Percentiles rank a stretch among this genome's conserved stretches.
phyloP scores from a whole-genome alignment of 2,888 invertebrate genomes.

The Dendrolimus pini region DNA sequence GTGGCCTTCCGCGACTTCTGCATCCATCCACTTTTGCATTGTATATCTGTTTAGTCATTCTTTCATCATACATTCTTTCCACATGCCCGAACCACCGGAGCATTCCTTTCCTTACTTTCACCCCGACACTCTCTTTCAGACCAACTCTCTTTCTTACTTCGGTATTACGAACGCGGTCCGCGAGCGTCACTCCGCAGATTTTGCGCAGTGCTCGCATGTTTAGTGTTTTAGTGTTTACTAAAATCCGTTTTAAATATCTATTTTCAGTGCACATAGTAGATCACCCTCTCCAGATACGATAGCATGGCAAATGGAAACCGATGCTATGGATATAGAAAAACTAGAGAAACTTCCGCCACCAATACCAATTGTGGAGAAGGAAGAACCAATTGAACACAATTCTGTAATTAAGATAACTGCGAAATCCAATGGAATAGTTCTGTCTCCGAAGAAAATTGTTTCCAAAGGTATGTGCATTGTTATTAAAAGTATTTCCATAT shows the following conservation, averaged over 20 bases:
- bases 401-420: slow-evolving; percentile 36
- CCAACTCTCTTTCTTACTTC: too few relatives aligned
- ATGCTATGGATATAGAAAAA: slow-evolving; percentile 35
- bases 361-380: slow-evolving; percentile 4
- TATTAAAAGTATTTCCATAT: background rate
- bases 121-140: too few relatives aligned
- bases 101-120: too few relatives aligned
- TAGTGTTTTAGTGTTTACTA: too few relatives aligned
- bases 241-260: background rate
- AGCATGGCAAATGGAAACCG: slow-evolving; percentile 61
- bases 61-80: too few relatives aligned
- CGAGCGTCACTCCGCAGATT: too few relatives aligned
- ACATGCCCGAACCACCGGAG: too few relatives aligned
- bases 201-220: too few relatives aligned
- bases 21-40: too few relatives aligned
- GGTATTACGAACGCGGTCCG: too few relatives aligned
- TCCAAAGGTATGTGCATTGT: slow-evolving; percentile 39
- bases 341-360: slow-evolving; percentile 25
- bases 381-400: slow-evolving; percentile 9
- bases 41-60: too few relatives aligned
- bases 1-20: too few relatives aligned
- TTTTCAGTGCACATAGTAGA: slow-evolving; percentile 40
- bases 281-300: slow-evolving; percentile 48
- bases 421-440: slow-evolving; percentile 52
- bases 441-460: slow-evolving; percentile 36